Conservation (phyloP, 1,140 invertebrate genomes). For the Probaryconus sp. region DNA sequence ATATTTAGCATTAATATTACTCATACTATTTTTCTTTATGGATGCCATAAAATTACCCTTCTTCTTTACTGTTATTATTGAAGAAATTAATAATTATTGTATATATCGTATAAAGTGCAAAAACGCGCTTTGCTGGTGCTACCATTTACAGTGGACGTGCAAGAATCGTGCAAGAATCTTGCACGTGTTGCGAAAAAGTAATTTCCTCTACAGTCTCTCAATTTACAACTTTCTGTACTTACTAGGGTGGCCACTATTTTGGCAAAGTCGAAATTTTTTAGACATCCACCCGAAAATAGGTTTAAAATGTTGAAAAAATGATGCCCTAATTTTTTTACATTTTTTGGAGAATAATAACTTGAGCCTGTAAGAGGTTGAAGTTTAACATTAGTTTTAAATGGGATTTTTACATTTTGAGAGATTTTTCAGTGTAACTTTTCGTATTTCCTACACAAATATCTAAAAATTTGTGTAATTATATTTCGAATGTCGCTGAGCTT, state of each 20-base stretch:
- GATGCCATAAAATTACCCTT: no score
- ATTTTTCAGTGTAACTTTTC: neutral
- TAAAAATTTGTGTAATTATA: neutral
- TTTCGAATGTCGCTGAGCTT: neutral
- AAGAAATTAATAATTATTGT: no score
- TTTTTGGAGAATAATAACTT: conserved; percentile 11
- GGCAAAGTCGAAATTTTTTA: conserved; percentile 1
- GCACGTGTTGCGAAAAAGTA: no score
- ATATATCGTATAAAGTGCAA: no score
- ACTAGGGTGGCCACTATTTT: conserved; percentile 9
- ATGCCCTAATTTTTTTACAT: conserved; percentile 10
- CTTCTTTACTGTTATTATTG: no score
- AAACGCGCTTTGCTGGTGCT: no score
- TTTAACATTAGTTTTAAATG: conserved; percentile 6
- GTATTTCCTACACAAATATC: neutral
- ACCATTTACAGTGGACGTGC: no score
- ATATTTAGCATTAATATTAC: no score
- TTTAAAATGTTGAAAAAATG: conserved; percentile 5
- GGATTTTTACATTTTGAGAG: neutral
- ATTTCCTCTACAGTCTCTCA: no score
- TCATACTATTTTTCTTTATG: no score
- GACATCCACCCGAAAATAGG: conserved; percentile 5
- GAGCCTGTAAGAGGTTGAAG: conserved; percentile 1
- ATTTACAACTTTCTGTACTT: no score
- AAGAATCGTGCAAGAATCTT: no score